Evolutionary conservation across 2,113 vertebrate genomes (phyloP).

Genomic region (Protobothrops mucrosquamatus): DNA sequence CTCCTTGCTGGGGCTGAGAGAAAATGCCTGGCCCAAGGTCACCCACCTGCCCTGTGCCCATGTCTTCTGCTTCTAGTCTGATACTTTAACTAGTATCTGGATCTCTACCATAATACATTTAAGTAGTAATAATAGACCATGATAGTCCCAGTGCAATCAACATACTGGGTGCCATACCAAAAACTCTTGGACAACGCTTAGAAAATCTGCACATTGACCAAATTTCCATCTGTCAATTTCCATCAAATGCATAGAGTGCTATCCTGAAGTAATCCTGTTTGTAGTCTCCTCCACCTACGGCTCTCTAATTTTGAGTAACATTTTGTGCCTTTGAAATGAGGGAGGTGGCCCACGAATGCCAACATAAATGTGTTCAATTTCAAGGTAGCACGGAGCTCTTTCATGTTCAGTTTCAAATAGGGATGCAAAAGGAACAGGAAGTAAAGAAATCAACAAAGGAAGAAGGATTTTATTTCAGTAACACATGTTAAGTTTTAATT

Average conservation of each 20-base stretch:
- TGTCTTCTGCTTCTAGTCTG: background rate
- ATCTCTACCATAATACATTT: background rate
- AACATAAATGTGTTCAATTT: background rate
- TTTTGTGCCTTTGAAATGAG: background rate
- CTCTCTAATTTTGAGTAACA: background rate
- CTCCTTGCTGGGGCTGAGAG: background rate
- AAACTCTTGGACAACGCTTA: background rate
- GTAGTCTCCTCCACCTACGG: background rate
- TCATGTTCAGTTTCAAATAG: background rate
- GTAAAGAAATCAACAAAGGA: background rate
- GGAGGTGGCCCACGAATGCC: background rate
- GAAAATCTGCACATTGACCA: background rate
- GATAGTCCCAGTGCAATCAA: background rate
- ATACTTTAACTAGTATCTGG: background rate
- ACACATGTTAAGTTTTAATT: background rate
- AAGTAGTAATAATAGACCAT: background rate
- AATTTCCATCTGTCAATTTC: background rate
- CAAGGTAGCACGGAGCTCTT: background rate
- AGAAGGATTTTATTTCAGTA: background rate
- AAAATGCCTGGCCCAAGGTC: background rate
- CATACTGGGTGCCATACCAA: background rate
- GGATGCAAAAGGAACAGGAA: too few relatives aligned
- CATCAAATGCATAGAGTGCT: background rate
- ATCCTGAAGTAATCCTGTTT: background rate
- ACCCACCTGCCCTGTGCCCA: background rate